A percentile compares a stretch with the other conserved stretches of the same genome.
phyloP scores from a whole-genome alignment of 2,888 invertebrate species.

The Pogonocherus hispidulus region DNA sequence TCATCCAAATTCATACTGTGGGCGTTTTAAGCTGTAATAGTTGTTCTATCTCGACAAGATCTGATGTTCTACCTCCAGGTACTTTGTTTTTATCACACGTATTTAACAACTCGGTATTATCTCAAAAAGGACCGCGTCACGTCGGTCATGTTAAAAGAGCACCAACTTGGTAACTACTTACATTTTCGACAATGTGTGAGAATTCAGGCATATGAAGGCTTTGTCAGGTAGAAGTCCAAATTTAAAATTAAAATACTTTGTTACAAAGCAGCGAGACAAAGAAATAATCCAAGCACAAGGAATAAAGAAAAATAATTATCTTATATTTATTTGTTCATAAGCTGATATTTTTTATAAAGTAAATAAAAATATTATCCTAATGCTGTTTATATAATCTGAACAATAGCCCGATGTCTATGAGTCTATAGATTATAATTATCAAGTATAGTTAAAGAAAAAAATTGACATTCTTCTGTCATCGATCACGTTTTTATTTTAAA shows the following conservation, averaged over 20 bases:
- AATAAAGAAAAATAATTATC: no score
- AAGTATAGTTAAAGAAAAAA: no score
- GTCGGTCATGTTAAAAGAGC: conserved; percentile 50
- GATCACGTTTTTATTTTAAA: no score
- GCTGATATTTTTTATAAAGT: no score
- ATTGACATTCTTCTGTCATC: no score
- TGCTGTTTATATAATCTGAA: no score
- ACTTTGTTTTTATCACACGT: conserved; percentile 54
- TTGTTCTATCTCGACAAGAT: conserved; percentile 14
- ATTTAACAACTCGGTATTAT: conserved; percentile 35
- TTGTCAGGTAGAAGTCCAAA: neutral
- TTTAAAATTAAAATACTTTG: neutral
- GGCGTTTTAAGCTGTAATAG: conserved; percentile 13
- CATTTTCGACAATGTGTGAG: conserved; percentile 24
- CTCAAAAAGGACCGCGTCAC: conserved; percentile 39
- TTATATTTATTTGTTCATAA: no score
- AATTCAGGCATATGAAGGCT: neutral
- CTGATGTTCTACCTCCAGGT: conserved; percentile 32
- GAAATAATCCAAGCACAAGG: no score
- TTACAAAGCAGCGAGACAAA: neutral
- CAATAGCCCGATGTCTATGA: no score
- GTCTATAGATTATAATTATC: no score
- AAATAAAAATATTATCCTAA: no score
- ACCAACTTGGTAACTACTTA: neutral
- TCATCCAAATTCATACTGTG: no score